These are phyloP conservation scores for Scytalopus superciliaris DNA, from an alignment of 2,113 vertebrate genomes.

Conservation along the genomic window DNA sequence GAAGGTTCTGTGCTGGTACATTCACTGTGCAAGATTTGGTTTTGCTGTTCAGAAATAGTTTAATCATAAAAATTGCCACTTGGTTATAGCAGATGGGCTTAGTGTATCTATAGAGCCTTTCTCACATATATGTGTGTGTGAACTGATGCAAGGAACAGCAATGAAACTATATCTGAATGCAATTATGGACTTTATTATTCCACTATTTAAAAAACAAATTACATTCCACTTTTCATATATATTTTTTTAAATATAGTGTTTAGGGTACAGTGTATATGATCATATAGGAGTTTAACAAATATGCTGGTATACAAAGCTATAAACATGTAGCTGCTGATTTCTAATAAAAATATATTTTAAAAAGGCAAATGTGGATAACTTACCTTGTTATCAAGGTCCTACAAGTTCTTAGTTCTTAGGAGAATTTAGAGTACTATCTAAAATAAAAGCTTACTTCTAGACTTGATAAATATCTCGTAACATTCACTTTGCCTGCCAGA, in stretches of 20 bases:
- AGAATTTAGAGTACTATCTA: background rate
- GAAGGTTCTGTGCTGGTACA: background rate
- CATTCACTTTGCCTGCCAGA: background rate
- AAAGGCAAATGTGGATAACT: background rate
- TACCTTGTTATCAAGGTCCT: background rate
- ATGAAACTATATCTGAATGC: background rate
- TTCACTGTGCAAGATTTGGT: background rate
- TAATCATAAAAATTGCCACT: background rate
- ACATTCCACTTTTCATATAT: background rate
- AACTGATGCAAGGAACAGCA: background rate
- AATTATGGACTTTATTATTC: background rate
- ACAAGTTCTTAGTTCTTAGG: background rate
- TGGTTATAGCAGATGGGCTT: accelerated
- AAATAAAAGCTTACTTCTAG: background rate
- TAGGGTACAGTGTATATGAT: background rate
- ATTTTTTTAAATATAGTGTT: background rate
- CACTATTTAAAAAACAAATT: background rate
- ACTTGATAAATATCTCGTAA: background rate
- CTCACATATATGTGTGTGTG: background rate
- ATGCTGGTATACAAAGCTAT: background rate
- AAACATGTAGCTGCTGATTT: background rate
- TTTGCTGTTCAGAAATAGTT: background rate
- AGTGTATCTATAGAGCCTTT: background rate
- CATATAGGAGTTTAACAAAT: background rate
- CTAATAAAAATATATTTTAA: background rate